Conservation (phyloP, 2,888 invertebrate genomes). For the Tetheella fluctuosa region DNA sequence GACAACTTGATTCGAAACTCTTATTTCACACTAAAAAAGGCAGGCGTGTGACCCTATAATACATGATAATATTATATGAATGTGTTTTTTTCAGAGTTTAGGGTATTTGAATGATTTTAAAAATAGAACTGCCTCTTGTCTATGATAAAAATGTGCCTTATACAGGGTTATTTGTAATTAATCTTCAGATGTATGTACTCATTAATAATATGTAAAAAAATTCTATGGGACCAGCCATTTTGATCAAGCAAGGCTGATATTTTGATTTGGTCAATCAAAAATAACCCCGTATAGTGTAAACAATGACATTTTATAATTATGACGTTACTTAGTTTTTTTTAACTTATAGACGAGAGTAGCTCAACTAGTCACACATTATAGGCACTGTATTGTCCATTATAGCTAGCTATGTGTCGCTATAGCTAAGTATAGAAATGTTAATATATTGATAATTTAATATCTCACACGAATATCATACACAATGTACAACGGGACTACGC, state of each 20-base stretch:
- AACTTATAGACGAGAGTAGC: not conserved
- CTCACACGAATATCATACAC: constrained; percentile 55
- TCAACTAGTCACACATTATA: constrained; percentile 28
- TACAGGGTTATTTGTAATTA: too few relatives aligned
- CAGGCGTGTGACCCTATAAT: too few relatives aligned
- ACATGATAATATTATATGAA: not conserved
- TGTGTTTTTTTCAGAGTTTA: not conserved
- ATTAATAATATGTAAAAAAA: too few relatives aligned
- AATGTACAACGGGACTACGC: constrained; percentile 65
- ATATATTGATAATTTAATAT: constrained; percentile 32
- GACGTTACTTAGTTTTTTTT: not conserved
- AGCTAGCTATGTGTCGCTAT: constrained; percentile 17
- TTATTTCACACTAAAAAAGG: not conserved
- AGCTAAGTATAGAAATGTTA: constrained; percentile 19
- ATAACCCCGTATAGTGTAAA: not conserved
- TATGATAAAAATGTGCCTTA: too few relatives aligned
- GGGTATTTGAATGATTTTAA: too few relatives aligned
- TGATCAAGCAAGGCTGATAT: too few relatives aligned
- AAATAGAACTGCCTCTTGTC: too few relatives aligned
- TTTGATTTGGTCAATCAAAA: too few relatives aligned
- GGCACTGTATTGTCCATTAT: constrained; percentile 40
- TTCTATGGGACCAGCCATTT: too few relatives aligned
- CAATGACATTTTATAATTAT: not conserved
- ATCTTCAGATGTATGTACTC: too few relatives aligned
- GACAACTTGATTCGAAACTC: not conserved